A percentile compares a stretch with the other conserved stretches of the same genome.
These are phyloP conservation scores for Mungos mungo DNA, from an alignment of 2,113 vertebrate genomes.

Conservation along the genomic window DNA sequence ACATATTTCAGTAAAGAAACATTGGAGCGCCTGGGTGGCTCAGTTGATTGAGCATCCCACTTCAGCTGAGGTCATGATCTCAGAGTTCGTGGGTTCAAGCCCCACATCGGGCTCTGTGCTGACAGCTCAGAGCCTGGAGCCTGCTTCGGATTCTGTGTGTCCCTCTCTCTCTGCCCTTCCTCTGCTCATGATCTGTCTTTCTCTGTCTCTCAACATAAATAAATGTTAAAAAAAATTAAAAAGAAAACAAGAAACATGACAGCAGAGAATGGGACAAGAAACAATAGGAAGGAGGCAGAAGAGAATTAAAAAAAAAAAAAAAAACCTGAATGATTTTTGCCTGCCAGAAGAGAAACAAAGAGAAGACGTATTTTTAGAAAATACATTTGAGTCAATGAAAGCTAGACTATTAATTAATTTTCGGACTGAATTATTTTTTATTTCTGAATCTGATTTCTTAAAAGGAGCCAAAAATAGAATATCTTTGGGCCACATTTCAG, in stretches of 20 bases:
- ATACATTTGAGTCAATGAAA: not conserved
- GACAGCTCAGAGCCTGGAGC: no score
- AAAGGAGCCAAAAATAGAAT: not conserved
- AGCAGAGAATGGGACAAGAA: not conserved
- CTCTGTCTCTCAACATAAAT: no score
- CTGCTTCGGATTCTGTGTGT: no score
- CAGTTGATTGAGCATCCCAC: no score
- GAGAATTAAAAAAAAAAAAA: not conserved
- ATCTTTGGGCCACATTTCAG: not conserved
- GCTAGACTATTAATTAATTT: not conserved
- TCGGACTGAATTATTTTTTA: not conserved
- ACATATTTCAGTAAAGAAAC: not conserved
- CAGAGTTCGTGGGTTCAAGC: no score
- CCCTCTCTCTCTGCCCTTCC: no score
- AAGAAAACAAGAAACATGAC: not conserved
- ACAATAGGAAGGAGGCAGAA: not conserved
- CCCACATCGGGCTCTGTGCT: no score
- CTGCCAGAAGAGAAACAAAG: not conserved
- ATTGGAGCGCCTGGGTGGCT: not conserved
- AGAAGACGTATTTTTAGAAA: not conserved
- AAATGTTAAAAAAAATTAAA: no score
- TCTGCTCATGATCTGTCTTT: no score
- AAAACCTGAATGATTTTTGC: not conserved
- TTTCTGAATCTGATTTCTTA: slow-evolving; percentile 5
- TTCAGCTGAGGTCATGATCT: no score